These are phyloP conservation scores for Bradysia coprophila DNA, from an alignment of 1,140 invertebrate species.

Conservation along the genomic window DNA sequence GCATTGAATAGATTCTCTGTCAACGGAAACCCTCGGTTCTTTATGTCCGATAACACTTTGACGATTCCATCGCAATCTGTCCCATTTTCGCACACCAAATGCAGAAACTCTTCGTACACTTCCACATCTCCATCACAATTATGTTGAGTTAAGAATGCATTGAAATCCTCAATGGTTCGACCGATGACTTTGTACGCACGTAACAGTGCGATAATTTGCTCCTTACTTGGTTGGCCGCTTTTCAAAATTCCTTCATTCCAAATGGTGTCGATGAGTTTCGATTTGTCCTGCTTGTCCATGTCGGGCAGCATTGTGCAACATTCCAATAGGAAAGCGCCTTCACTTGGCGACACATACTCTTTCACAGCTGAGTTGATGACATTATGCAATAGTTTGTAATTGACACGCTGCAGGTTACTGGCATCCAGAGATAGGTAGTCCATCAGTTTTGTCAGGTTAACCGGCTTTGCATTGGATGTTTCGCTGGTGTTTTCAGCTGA, in stretches of 20 bases:
- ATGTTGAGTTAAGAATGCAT: background rate
- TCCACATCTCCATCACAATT: conserved; percentile 1
- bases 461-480: no score
- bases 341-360: background rate
- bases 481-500: no score
- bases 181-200: background rate
- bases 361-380: no score
- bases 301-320: background rate
- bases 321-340: background rate
- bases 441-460: no score
- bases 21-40: conserved; percentile 22
- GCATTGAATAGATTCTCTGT: conserved; percentile 30
- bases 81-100: conserved; percentile 26
- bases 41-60: conserved; percentile 31
- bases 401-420: no score
- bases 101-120: conserved; percentile 19
- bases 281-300: background rate
- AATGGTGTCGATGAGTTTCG: background rate
- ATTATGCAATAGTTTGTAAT: no score
- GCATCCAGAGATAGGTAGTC: no score
- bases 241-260: background rate
- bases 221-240: background rate
- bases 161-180: background rate
- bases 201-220: background rate
- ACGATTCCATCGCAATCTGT: conserved; percentile 27